Conservation (phyloP, 2,113 vertebrate species). For the Clarias gariepinus region DNA sequence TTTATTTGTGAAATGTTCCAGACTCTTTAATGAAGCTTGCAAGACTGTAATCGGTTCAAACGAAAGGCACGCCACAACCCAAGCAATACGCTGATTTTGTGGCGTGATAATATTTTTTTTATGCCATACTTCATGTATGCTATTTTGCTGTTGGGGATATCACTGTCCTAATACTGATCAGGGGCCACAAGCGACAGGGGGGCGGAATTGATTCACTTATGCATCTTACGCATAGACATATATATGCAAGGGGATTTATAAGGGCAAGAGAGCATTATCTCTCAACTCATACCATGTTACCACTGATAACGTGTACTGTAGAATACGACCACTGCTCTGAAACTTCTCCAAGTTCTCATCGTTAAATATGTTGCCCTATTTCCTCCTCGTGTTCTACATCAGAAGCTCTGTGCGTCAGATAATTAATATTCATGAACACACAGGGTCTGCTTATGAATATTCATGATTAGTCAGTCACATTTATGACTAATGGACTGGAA, state of each 20-base stretch:
- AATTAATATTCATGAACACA: slow-evolving; percentile 20
- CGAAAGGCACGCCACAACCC: too few relatives aligned
- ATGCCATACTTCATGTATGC: background rate
- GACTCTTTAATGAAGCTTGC: background rate
- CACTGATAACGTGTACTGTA: background rate
- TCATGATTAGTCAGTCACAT: slow-evolving; percentile 17
- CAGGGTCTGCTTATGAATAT: slow-evolving; percentile 27
- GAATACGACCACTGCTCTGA: slow-evolving; percentile 4
- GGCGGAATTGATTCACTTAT: too few relatives aligned
- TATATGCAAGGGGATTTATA: background rate
- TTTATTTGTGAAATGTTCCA: background rate
- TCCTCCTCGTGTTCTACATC: slow-evolving; percentile 7
- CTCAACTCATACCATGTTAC: background rate
- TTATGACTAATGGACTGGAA: slow-evolving; percentile 15
- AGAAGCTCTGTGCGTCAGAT: slow-evolving; percentile 15
- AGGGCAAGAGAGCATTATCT: background rate
- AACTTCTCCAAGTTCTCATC: background rate
- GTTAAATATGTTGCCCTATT: slow-evolving; percentile 27
- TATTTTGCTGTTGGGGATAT: background rate
- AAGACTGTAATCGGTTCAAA: background rate
- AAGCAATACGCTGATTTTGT: background rate
- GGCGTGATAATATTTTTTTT: background rate
- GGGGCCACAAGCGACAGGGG: background rate
- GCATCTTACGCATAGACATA: too few relatives aligned
- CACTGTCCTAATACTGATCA: background rate